Base-by-base conservation (phyloP, 2,113 vertebrate genomes). In the Microcebus griseorufus region DNA sequence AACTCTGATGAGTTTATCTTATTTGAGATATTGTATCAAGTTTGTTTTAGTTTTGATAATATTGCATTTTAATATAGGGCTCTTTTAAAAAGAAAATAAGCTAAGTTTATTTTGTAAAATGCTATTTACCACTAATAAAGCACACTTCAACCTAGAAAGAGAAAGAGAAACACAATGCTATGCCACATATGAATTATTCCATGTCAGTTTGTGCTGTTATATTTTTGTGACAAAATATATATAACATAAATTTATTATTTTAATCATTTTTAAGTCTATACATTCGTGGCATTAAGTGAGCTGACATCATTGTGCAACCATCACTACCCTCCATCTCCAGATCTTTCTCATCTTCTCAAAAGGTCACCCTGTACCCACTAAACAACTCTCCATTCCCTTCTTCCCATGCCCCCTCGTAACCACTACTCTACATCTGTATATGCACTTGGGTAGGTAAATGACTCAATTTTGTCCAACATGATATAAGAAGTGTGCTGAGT, bases 81-180 rank as follows among this genome's bases (percentile, higher is more conserved):
- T 45, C 22, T 42, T 51, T 81, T 37, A 27, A 13, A 69, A 84
- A 62, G 65, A 92, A 92, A 78, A 32, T 73, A 65, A 94, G 34
- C 1, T 25, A 22, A 81, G 16, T 75, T 4, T 70, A 70, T 60
- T 88, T 39, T 48, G 1, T 37, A 34, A 58, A 45, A 39, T 3
- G 0, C 13, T 16, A 29, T 45, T 90, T 86, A 25, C 32, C 80
- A 5, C 2, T 75, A 48, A 20, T 60, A 60, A 8, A 62, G 20
- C 5, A 12, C 32, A 76, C 6, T 69, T 86, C 45, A 78, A 78
- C 10, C 42, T 72, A 79, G 32, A 86, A 84, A 94, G 11, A 32
- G 0, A 51, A 64, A 87, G 48, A 48, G 4, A 16, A 32, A 58
- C 64, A 65, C n/a, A 45, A 32, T 16, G 42, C 10, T 51, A 8